Percentiles rank a stretch among this genome's conserved stretches.
Conservation (phyloP, 2,113 vertebrate species). For the Eulemur rufifrons region DNA sequence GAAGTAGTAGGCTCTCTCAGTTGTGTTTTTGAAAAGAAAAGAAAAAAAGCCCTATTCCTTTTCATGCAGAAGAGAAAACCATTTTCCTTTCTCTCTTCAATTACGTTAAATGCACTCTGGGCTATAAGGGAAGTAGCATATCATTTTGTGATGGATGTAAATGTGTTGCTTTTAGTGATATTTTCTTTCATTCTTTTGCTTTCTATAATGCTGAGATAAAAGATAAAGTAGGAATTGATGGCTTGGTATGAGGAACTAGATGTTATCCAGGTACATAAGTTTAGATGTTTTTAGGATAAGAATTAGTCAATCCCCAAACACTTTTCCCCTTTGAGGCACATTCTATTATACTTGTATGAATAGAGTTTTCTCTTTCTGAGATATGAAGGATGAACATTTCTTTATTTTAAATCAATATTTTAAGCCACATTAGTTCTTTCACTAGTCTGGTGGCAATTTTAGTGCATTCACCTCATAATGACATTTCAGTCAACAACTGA, state of each 20-base stretch:
- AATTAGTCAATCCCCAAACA: neutral
- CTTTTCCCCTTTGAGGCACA: neutral
- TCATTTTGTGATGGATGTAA: slow-evolving; percentile 36
- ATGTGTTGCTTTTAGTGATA: slow-evolving; percentile 21
- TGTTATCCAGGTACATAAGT: neutral
- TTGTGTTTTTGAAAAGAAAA: neutral
- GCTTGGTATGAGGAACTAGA: slow-evolving; percentile 20
- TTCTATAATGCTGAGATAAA: neutral
- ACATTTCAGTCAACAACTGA: neutral
- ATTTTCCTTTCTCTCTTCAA: neutral
- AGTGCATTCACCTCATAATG: neutral
- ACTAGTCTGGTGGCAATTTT: neutral
- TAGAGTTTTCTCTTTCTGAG: neutral
- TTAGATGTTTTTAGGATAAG: slow-evolving; percentile 21
- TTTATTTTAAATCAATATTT: slow-evolving; percentile 46
- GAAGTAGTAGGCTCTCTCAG: neutral
- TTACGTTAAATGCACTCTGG: slow-evolving; percentile 20
- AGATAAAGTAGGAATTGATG: neutral
- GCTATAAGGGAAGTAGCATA: neutral
- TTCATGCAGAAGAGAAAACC: neutral
- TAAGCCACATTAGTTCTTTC: neutral
- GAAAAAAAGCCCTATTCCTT: neutral
- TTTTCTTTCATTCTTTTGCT: neutral
- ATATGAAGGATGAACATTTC: slow-evolving; percentile 31
- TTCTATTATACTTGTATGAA: neutral